A percentile compares a stretch with the other conserved stretches of the same genome.
These are phyloP conservation scores for Sanderia malayensis DNA, from an alignment of 30 jellyfish, hydroid and myxozoan species.

Conservation along the genomic window DNA sequence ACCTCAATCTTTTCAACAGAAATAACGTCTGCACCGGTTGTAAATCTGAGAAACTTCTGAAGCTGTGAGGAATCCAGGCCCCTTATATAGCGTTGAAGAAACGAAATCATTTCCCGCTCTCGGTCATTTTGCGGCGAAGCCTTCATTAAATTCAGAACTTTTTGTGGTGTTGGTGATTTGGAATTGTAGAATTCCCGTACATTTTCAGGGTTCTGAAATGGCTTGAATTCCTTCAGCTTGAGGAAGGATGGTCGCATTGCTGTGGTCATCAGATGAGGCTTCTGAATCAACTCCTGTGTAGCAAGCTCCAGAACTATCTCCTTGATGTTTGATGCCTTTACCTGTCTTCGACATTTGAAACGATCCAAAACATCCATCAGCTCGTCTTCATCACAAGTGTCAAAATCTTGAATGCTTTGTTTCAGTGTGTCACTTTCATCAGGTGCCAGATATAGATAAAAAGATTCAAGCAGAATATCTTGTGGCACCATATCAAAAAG, in stretches of 20 bases:
- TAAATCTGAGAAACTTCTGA: not conserved
- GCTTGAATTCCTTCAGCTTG: not conserved
- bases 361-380: constrained; percentile 6
- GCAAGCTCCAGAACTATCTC: constrained; percentile 29
- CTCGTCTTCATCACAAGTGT: constrained; percentile 7
- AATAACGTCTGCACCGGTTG: constrained; percentile 11
- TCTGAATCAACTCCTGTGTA: constrained; percentile 21
- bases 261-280: constrained; percentile 11
- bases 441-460: not conserved
- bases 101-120: not conserved
- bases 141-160: not conserved
- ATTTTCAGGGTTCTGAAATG: constrained; percentile 5
- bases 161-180: not conserved
- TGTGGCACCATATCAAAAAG: constrained; percentile 4
- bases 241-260: not conserved
- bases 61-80: not conserved
- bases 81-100: not conserved
- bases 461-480: constrained; percentile 6
- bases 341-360: not conserved
- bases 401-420: constrained; percentile 1
- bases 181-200: not conserved
- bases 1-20: constrained; percentile 9
- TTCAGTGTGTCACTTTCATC: constrained; percentile 2
- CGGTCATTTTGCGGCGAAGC: not conserved
- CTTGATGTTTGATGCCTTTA: constrained; percentile 2